Evolutionary conservation across 1,140 invertebrate genomes (phyloP).

Genomic region (Temnothorax nylanderi): DNA sequence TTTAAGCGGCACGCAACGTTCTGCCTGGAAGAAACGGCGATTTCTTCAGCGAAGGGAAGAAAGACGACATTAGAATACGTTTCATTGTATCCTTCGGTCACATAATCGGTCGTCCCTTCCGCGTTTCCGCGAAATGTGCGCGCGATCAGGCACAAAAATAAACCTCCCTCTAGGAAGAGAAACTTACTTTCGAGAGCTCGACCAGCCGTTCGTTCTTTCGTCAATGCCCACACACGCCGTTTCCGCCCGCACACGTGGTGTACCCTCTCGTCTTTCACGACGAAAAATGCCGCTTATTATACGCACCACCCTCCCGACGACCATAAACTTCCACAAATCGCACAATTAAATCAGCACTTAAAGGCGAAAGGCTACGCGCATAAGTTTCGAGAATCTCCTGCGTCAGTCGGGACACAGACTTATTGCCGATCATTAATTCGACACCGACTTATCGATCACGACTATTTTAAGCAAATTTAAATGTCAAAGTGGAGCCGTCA

Average conservation of each 20-base stretch:
- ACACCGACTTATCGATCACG: not conserved
- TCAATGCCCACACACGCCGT: not conserved
- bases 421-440: constrained; percentile 1
- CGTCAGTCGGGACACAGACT: not conserved
- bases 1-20: not conserved
- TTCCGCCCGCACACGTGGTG: constrained; percentile 22
- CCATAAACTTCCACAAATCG: not conserved
- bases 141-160: constrained; percentile 8
- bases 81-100: not conserved
- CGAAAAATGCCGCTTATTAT: not conserved
- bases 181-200: constrained; percentile 32
- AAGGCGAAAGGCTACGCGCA: not conserved
- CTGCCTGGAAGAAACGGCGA: not conserved
- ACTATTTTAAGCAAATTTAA: constrained; percentile 4
- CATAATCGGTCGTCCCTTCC: not conserved
- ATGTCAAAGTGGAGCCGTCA: not conserved
- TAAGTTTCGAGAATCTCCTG: not conserved
- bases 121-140: not conserved
- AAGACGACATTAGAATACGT: no score
- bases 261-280: not conserved
- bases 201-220: not conserved
- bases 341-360: constrained; percentile 1
- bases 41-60: not conserved
- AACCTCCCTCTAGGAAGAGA: not conserved
- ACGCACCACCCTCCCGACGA: not conserved